A percentile compares a stretch with the other conserved stretches of the same genome.
Evolutionary conservation across 2,888 invertebrate species (phyloP).

Genomic region (Sphaeridia pumilis): DNA sequence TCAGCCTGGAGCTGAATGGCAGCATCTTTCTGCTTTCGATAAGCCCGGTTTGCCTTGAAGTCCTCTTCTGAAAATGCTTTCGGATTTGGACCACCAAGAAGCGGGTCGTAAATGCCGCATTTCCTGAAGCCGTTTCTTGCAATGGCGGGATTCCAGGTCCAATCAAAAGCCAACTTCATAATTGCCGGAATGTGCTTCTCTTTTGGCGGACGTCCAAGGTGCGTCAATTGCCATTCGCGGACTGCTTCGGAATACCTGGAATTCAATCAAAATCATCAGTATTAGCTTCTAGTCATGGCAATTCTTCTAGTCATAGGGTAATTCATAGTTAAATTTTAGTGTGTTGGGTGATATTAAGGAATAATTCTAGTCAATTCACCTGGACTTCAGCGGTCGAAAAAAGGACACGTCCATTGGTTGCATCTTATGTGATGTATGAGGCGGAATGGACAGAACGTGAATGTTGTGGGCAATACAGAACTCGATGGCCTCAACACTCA

Average conservation of each 20-base stretch:
- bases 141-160: background rate
- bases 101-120: slow-evolving; percentile 8
- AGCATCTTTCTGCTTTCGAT: too few relatives aligned
- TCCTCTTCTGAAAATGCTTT: background rate
- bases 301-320: too few relatives aligned
- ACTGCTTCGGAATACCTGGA: background rate
- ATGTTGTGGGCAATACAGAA: slow-evolving; percentile 2
- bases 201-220: background rate
- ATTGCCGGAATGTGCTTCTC: slow-evolving; percentile 4
- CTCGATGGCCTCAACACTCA: background rate
- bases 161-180: background rate
- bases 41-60: background rate
- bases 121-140: background rate
- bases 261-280: too few relatives aligned
- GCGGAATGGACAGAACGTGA: slow-evolving; percentile 10
- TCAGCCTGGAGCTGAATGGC: too few relatives aligned
- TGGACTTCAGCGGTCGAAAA: slow-evolving; percentile 5
- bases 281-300: too few relatives aligned
- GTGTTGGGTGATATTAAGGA: too few relatives aligned
- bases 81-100: background rate
- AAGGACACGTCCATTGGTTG: slow-evolving; percentile 12
- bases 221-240: background rate
- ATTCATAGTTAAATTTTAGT: too few relatives aligned
- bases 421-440: slow-evolving; percentile 15
- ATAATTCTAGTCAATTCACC: too few relatives aligned